Percentiles rank a stretch among this genome's conserved stretches.
Evolutionary conservation across 2,113 vertebrate genomes (phyloP).

Genomic region (Chunga burmeisteri): DNA sequence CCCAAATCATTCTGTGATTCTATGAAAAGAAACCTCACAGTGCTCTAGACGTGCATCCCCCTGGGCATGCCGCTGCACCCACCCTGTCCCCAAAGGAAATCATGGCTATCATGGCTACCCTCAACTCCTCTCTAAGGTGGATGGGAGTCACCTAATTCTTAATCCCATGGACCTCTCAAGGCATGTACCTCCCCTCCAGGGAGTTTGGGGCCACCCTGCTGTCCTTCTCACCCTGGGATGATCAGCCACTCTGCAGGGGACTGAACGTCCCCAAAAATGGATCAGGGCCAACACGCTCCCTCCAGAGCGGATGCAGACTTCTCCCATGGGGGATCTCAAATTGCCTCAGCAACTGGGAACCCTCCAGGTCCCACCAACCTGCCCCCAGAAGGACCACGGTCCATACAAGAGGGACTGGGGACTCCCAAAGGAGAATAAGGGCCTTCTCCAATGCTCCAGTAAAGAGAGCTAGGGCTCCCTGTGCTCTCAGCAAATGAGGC

Average conservation of each 20-base stretch:
- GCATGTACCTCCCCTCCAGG: too few relatives aligned
- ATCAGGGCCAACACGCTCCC: rapidly evolving
- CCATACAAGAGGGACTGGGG: neutral
- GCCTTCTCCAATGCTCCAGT: neutral
- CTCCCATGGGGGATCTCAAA: neutral
- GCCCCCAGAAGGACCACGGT: rapidly evolving
- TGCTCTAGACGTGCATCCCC: neutral
- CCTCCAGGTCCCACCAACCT: neutral
- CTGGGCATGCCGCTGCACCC: rapidly evolving
- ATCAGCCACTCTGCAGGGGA: neutral
- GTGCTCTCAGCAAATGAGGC: neutral
- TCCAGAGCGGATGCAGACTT: neutral
- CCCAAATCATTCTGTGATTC: too few relatives aligned
- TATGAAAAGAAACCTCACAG: neutral
- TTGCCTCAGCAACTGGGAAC: neutral
- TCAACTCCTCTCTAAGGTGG: rapidly evolving
- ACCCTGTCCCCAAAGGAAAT: neutral
- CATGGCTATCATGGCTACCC: too few relatives aligned
- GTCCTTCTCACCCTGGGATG: neutral
- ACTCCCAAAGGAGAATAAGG: neutral
- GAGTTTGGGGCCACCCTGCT: neutral
- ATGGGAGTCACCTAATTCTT: neutral
- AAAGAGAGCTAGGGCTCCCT: rapidly evolving
- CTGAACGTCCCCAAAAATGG: rapidly evolving
- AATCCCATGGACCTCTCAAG: rapidly evolving